Base-by-base conservation (phyloP, 2,797 vertebrate species). In the Morus bassanus region DNA sequence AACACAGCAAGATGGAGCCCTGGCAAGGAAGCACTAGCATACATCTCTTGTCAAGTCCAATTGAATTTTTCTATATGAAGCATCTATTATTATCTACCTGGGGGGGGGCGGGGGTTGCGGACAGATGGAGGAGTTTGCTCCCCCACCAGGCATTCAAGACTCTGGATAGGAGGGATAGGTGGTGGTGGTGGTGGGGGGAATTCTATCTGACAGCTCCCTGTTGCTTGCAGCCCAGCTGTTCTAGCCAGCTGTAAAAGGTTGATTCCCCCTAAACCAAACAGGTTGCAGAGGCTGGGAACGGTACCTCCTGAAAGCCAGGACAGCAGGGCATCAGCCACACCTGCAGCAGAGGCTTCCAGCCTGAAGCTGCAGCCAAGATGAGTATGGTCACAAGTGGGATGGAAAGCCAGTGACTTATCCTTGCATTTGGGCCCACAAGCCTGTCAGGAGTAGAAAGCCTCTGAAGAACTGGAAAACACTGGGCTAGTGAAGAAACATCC, bases 91-190 rank as follows among this genome's bases (percentile, higher is more conserved):
- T 85, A 82, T 60, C 56, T 85, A 89, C 65, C 37, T 57, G 35
- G 39, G 88, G 75, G 30, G 75, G 27, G 39, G 88, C 72, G 30
- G 75, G 27, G 81, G 3, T 5, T 74, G 31, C 31, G 53, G 81
- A 79, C 93, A 97, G 92, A 96, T 91, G 95, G 95, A 96, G 17
- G 21, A 68, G 65, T 89, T 85, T 79, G 43, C 67, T 85, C n/a
- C 48, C 64, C 27, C 13, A 31, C 39, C 68, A 75, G 27, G 68
- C 28, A n/a, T 48, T 88, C 56, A 80, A 63, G 72, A 53, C 21
- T 41, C 22, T 25, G 10, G 21, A 69, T 67, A 30, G 63, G 39
- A 72, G 33, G 67, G 63, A 43, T 68, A 39, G 37, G 37, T 39
- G n/a, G n/a, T n/a, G n/a, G n/a, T n/a, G n/a, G 37, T 39, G 37